phyloP scores from a whole-genome alignment of 2,113 vertebrate species.

The Oxygymnocypris stewartii region DNA sequence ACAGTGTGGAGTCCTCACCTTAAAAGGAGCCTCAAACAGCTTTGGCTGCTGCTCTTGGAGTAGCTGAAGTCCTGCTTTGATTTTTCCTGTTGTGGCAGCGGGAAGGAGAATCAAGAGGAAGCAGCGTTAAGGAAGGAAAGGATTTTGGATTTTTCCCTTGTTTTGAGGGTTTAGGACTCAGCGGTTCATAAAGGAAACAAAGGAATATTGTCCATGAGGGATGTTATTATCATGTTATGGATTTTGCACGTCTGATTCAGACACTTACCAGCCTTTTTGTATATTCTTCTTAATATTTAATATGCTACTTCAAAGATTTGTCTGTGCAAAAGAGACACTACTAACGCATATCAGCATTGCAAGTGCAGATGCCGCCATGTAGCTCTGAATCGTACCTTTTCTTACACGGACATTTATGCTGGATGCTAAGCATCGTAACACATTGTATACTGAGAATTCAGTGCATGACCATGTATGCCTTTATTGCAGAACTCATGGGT shows the following conservation, averaged over 20 bases:
- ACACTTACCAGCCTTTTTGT: background rate
- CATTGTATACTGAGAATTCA: slow-evolving; percentile 48
- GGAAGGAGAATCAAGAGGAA: slow-evolving; percentile 55
- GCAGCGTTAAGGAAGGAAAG: slow-evolving; percentile 51
- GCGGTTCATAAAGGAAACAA: slow-evolving; percentile 60
- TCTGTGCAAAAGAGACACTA: slow-evolving; percentile 52
- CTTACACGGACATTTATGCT: slow-evolving; percentile 48
- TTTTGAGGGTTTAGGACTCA: slow-evolving; percentile 56
- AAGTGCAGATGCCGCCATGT: slow-evolving; percentile 59
- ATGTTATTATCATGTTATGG: slow-evolving; percentile 52
- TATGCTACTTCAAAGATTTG: slow-evolving; percentile 67
- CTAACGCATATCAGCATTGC: slow-evolving; percentile 62
- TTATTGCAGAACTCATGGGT: slow-evolving; percentile 50
- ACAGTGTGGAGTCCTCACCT: slow-evolving; percentile 74
- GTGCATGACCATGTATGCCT: slow-evolving; percentile 55
- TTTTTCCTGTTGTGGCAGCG: slow-evolving; percentile 68
- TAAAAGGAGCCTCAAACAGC: slow-evolving; percentile 78
- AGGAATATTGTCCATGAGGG: slow-evolving; percentile 57
- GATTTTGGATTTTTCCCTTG: slow-evolving; percentile 42
- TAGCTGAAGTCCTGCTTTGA: slow-evolving; percentile 59
- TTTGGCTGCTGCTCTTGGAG: slow-evolving; percentile 64
- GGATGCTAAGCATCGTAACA: slow-evolving; percentile 60
- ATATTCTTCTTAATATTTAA: slow-evolving; percentile 62
- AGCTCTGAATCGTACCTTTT: slow-evolving; percentile 53
- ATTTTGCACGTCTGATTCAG: slow-evolving; percentile 58